Evolutionary conservation across 2,888 invertebrate genomes (phyloP).

Genomic region (Prosopocoilus inquinatus): DNA sequence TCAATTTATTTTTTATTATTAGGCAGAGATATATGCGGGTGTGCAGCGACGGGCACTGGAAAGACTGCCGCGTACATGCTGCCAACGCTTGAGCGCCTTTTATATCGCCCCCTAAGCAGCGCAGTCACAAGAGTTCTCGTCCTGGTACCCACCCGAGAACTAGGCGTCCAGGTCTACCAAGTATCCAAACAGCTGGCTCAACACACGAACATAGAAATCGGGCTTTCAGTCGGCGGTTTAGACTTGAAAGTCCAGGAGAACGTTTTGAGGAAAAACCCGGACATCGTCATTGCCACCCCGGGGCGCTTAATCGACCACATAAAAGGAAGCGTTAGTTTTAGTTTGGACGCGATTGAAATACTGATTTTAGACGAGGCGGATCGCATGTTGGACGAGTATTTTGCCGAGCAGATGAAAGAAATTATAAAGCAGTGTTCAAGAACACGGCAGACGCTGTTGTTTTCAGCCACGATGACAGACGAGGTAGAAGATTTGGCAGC

Average conservation of each 20-base stretch:
- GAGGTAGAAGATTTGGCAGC: constrained; percentile 92
- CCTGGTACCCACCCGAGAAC: constrained; percentile 93
- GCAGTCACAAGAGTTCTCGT: constrained; percentile 83
- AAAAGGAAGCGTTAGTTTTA: constrained; percentile 91
- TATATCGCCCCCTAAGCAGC: constrained; percentile 77
- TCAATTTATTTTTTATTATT: constrained; percentile 18
- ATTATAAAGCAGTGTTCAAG: constrained; percentile 89
- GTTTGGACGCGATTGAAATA: constrained; percentile 87
- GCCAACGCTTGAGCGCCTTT: constrained; percentile 89
- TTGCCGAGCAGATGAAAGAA: constrained; percentile 99
- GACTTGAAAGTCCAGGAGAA: constrained; percentile 76
- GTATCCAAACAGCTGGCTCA: constrained; percentile 89
- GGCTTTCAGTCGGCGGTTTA: constrained; percentile 83
- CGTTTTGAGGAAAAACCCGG: constrained; percentile 84
- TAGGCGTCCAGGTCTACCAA: constrained; percentile 97
- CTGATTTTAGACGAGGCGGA: constrained; percentile 78
- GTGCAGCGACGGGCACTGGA: constrained; percentile 97
- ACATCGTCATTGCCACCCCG: constrained; percentile 97
- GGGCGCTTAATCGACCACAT: constrained; percentile 97
- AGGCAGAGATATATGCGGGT: constrained; percentile 96
- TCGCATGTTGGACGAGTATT: constrained; percentile 96
- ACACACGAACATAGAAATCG: constrained; percentile 78
- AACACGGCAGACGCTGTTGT: constrained; percentile 92
- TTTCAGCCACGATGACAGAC: constrained; percentile 99
- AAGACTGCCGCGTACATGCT: constrained; percentile 99